These are phyloP conservation scores for Pheosia gnoma DNA, from an alignment of 2,888 invertebrate species.

Conservation along the genomic window DNA sequence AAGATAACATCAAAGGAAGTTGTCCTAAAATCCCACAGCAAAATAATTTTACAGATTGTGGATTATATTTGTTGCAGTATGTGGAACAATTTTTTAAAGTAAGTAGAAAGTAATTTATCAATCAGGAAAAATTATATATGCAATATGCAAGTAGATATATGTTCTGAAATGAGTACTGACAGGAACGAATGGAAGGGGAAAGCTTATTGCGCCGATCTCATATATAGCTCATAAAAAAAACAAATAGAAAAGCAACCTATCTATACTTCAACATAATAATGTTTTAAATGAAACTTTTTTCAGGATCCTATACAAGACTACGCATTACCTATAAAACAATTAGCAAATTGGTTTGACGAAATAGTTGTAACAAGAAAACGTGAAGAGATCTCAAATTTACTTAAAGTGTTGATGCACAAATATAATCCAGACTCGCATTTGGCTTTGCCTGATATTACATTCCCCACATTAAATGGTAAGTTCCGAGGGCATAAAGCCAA, in stretches of 20 bases:
- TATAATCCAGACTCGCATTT: constrained; percentile 87
- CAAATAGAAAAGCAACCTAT: no score
- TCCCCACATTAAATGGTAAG: constrained; percentile 90
- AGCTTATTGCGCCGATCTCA: not conserved
- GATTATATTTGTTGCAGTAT: constrained; percentile 97
- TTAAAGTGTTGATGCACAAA: constrained; percentile 89
- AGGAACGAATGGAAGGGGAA: no score
- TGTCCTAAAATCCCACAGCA: constrained; percentile 98
- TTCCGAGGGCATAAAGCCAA: not conserved
- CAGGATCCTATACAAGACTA: constrained; percentile 94
- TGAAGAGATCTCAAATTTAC: constrained; percentile 91
- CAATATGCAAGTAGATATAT: not conserved
- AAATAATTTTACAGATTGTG: constrained; percentile 98
- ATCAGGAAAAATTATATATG: not conserved
- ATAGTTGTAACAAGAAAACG: constrained; percentile 93
- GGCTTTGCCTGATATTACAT: constrained; percentile 88
- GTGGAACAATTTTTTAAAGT: constrained; percentile 98
- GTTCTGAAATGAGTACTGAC: no score
- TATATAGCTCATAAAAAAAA: not conserved
- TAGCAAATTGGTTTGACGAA: constrained; percentile 94
- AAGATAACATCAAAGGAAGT: constrained; percentile 93
- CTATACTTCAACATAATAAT: no score
- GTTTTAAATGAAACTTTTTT: constrained; percentile 47
- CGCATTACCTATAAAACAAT: constrained; percentile 90
- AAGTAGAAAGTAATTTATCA: constrained; percentile 9